Conservation (phyloP, 2,113 vertebrate species). For the Lagopus leucura region DNA sequence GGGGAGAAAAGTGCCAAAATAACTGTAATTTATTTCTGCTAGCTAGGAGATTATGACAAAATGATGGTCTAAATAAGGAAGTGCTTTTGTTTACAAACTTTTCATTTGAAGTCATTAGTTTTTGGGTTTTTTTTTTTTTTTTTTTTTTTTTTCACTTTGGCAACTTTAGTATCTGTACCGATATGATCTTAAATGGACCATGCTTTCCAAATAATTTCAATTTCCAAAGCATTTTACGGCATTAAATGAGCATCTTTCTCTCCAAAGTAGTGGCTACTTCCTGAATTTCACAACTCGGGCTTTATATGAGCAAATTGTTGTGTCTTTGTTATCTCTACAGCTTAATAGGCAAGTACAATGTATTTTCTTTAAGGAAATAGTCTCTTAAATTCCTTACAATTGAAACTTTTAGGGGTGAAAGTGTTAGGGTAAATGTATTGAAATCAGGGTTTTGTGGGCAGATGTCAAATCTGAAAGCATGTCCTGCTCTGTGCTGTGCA, state of each 20-base stretch:
- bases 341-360: neutral
- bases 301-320: neutral
- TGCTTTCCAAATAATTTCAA: neutral
- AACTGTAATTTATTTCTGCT: neutral
- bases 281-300: neutral
- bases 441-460: neutral
- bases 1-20: neutral
- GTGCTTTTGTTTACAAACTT: neutral
- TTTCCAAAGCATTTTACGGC: accelerated
- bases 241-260: neutral
- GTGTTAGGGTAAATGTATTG: neutral
- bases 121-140: neutral
- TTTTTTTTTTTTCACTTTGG: neutral
- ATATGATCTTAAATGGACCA: neutral
- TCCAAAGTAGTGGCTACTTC: neutral
- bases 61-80: neutral
- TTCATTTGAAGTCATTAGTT: neutral
- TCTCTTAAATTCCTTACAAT: neutral
- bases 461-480: neutral
- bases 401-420: neutral
- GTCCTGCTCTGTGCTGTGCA: neutral
- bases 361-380: neutral
- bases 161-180: neutral
- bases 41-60: neutral
- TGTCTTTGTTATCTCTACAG: neutral